A percentile compares a stretch with the other conserved stretches of the same genome.
Conservation (phyloP, 2,888 invertebrate species). For the Caenorhabditis macrosperma region DNA sequence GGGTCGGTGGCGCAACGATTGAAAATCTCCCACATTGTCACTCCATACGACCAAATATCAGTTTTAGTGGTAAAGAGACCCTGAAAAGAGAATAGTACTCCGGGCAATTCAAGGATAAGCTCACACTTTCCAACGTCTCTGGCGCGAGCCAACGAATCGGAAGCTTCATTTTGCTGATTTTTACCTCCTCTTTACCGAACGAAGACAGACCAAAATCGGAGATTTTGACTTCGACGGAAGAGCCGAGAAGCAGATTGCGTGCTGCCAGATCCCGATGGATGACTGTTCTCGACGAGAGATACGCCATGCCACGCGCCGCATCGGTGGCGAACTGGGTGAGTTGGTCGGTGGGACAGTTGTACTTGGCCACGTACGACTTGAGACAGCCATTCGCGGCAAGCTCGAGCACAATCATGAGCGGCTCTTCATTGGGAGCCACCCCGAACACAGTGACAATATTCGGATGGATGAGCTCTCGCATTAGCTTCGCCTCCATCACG, state of each 20-base stretch:
- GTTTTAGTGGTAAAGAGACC: conserved; percentile 68
- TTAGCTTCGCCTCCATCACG: conserved; percentile 61
- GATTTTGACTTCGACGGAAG: conserved; percentile 51
- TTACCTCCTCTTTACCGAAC: conserved; percentile 55
- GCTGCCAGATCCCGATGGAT: conserved; percentile 66
- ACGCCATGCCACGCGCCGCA: conserved; percentile 52
- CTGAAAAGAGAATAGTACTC: not conserved
- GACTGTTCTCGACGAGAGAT: conserved; percentile 47
- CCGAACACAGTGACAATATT: conserved; percentile 62
- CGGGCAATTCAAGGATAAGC: not conserved
- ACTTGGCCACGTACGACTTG: conserved; percentile 44
- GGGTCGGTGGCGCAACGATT: conserved; percentile 61
- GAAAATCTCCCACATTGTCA: conserved; percentile 70
- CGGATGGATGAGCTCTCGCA: conserved; percentile 49
- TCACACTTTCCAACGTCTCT: conserved; percentile 61
- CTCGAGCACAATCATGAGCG: conserved; percentile 63
- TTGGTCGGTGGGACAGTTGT: conserved; percentile 29
- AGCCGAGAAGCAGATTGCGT: conserved; percentile 57
- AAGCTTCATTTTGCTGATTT: conserved; percentile 64
- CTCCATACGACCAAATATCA: conserved; percentile 69
- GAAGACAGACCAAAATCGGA: conserved; percentile 63
- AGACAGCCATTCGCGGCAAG: conserved; percentile 64
- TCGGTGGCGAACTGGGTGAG: conserved; percentile 35
- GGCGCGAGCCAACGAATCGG: conserved; percentile 73
- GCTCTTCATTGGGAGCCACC: conserved; percentile 62